Conservation (phyloP, 2,888 invertebrate species). For the Erpobdella octoculata region DNA sequence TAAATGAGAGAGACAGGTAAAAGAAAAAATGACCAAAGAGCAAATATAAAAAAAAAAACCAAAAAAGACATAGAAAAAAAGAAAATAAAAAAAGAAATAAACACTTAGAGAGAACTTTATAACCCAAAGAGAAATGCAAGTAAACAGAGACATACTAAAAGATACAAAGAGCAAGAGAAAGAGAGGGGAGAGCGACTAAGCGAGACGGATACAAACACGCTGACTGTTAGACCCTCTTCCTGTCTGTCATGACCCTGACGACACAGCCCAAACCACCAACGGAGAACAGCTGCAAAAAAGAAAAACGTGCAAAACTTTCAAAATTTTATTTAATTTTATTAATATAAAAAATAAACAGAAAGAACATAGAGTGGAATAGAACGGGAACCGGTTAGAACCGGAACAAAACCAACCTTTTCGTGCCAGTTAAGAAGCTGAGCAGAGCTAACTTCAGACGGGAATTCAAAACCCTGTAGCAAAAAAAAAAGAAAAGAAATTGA, state of each 20-base stretch:
- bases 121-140: too few species aligned
- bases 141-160: too few species aligned
- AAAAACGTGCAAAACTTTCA: neutral
- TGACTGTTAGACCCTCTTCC: slow-evolving; percentile 16
- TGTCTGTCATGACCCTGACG: slow-evolving; percentile 14
- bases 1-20: too few species aligned
- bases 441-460: slow-evolving; percentile 18
- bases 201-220: neutral
- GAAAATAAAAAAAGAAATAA: too few species aligned
- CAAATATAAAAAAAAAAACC: too few species aligned
- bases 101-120: too few species aligned
- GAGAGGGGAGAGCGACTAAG: neutral
- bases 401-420: slow-evolving; percentile 15
- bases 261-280: slow-evolving; percentile 19
- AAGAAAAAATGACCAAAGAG: too few species aligned
- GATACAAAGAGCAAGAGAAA: neutral
- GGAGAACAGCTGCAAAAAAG: slow-evolving; percentile 7
- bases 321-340: too few species aligned
- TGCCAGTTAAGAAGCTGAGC: slow-evolving; percentile 25
- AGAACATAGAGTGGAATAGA: too few species aligned
- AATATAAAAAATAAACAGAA: too few species aligned
- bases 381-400: neutral
- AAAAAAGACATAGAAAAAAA: too few species aligned
- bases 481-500: neutral
- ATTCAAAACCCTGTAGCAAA: slow-evolving; percentile 19